Percentiles rank a stretch among this genome's conserved stretches.
Evolutionary conservation across 2,113 vertebrate species (phyloP).

Genomic region (Caracal caracal): DNA sequence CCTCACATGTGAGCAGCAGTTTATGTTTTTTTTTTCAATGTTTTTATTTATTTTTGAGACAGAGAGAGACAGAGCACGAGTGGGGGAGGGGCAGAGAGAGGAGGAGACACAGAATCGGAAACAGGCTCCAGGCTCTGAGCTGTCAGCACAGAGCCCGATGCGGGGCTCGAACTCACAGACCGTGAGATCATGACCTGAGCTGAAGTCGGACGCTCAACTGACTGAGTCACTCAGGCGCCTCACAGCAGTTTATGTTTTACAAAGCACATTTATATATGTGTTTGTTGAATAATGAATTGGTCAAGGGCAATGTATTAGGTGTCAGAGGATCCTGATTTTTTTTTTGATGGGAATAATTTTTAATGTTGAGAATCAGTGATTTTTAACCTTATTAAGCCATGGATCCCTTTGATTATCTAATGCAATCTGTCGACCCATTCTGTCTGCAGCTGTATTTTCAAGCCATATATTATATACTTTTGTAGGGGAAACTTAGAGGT

Average conservation of each 20-base stretch:
- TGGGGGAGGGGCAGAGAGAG: too few species aligned
- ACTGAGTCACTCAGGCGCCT: too few species aligned
- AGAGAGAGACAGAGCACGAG: too few species aligned
- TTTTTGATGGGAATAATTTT: slow-evolving; percentile 36
- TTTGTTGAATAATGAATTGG: neutral
- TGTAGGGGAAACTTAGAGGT: neutral
- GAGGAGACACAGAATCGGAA: too few species aligned
- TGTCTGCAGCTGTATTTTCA: neutral
- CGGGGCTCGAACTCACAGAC: too few species aligned
- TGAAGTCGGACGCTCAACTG: too few species aligned
- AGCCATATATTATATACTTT: neutral
- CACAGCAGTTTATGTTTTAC: slow-evolving; percentile 25
- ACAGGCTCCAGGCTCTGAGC: too few species aligned
- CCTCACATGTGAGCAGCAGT: neutral
- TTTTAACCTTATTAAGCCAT: neutral
- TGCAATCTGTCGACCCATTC: neutral
- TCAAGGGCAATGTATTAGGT: neutral
- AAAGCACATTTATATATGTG: neutral
- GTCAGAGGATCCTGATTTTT: neutral
- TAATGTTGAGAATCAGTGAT: neutral
- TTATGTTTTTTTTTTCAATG: too few species aligned
- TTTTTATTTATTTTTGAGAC: too few species aligned
- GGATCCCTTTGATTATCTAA: neutral
- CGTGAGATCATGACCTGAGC: too few species aligned
- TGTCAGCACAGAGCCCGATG: too few species aligned